phyloP scores from a whole-genome alignment of 2,113 vertebrate genomes.

The Aptenodytes forsteri region DNA sequence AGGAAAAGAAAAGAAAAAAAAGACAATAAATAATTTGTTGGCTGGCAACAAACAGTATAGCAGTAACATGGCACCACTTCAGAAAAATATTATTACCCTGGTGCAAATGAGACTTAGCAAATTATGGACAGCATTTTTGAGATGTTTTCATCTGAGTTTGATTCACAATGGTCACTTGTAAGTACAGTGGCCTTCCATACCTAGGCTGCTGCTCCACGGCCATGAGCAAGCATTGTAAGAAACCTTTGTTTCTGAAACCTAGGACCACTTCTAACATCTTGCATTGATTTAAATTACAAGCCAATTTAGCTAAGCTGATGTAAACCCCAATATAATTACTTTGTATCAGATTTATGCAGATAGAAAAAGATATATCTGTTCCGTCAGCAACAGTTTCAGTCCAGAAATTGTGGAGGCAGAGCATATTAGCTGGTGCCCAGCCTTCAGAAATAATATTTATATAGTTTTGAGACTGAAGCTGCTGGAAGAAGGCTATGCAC shows the following conservation, averaged over 20 bases:
- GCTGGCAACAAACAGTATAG: not conserved
- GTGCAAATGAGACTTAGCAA: not conserved
- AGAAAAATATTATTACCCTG: not conserved
- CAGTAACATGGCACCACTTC: not conserved
- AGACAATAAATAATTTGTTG: not conserved
- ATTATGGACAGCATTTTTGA: not conserved
- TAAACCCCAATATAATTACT: not conserved
- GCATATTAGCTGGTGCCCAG: not conserved
- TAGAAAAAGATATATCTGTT: not conserved
- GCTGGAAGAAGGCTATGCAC: not conserved
- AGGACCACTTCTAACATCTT: not conserved
- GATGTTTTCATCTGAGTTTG: not conserved
- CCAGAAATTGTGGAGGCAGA: not conserved
- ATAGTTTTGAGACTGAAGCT: not conserved
- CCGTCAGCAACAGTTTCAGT: not conserved
- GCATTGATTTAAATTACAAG: not conserved
- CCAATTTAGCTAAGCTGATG: not conserved
- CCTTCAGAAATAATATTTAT: not conserved
- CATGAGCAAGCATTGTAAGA: not conserved
- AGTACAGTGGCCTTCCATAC: not conserved
- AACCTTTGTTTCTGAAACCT: not conserved
- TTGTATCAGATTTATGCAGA: not conserved
- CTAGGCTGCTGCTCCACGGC: not conserved
- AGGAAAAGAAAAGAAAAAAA: not conserved
- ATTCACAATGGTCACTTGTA: not conserved